A percentile compares a stretch with the other conserved stretches of the same genome.
These are phyloP conservation scores for Diarsia rubi DNA, from an alignment of 2,888 invertebrate species.

Conservation along the genomic window DNA sequence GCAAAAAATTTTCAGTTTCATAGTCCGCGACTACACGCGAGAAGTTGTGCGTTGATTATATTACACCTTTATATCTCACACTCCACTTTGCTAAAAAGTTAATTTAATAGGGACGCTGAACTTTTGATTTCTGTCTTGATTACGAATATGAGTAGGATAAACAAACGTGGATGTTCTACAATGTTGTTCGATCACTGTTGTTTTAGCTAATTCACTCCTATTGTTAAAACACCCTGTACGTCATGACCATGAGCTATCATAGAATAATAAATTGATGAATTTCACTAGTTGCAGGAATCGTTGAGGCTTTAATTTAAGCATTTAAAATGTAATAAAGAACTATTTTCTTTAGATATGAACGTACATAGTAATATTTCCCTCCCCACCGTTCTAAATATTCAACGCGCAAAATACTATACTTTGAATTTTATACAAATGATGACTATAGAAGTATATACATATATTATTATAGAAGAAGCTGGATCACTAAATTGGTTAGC, in stretches of 20 bases:
- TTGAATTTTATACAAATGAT: too few relatives aligned
- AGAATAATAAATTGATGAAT: background rate
- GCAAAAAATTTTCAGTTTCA: too few relatives aligned
- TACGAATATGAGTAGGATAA: background rate
- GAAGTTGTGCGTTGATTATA: background rate
- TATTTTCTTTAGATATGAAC: background rate
- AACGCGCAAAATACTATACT: background rate
- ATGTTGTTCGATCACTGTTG: background rate
- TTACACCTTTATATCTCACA: background rate
- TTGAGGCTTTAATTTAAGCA: background rate
- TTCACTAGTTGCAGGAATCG: background rate
- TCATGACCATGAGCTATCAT: background rate
- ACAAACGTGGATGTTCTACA: background rate
- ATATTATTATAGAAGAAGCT: too few relatives aligned
- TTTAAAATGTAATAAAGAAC: background rate
- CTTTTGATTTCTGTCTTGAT: background rate
- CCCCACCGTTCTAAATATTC: background rate
- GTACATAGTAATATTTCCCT: background rate
- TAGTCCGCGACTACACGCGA: background rate
- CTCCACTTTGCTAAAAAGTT: background rate
- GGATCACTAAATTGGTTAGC: too few relatives aligned
- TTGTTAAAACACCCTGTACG: slow-evolving; percentile 4
- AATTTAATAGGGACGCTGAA: background rate
- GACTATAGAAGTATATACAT: too few relatives aligned
- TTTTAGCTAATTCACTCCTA: background rate